These are phyloP conservation scores for Enteromius fasciolatus DNA, from an alignment of 2,797 vertebrate species.

Conservation along the genomic window DNA sequence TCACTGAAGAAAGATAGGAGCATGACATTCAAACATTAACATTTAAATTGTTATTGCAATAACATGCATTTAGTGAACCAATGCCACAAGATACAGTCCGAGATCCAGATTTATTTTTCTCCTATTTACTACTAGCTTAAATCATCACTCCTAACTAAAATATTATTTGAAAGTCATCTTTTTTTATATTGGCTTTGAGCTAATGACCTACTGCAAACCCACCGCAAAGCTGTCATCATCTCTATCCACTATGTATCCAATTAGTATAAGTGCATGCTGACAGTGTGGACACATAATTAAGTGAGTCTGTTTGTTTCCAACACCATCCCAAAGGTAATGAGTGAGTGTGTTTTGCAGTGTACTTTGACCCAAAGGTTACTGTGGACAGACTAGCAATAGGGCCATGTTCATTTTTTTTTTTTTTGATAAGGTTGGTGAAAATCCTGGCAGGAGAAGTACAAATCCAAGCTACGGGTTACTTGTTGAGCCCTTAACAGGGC, in stretches of 20 bases:
- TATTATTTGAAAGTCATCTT: neutral
- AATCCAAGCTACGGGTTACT: neutral
- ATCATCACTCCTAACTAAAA: neutral
- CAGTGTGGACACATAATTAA: neutral
- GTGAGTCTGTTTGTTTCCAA: neutral
- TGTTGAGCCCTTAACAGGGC: conserved; percentile 69
- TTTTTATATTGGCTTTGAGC: neutral
- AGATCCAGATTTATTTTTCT: neutral
- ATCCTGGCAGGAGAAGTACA: neutral
- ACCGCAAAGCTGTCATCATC: neutral
- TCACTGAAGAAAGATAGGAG: conserved; percentile 77
- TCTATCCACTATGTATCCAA: conserved; percentile 1
- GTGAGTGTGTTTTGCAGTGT: neutral
- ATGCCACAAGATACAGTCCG: neutral
- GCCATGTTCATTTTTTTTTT: conserved; percentile 22
- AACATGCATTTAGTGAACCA: neutral
- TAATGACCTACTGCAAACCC: neutral
- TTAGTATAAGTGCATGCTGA: neutral
- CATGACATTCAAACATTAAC: neutral
- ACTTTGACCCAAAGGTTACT: neutral
- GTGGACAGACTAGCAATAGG: neutral
- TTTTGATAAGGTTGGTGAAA: neutral
- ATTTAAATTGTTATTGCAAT: neutral
- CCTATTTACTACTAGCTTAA: neutral
- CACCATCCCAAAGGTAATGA: neutral